phyloP scores from a whole-genome alignment of 2,888 invertebrate genomes.

The Drosophila cracens region DNA sequence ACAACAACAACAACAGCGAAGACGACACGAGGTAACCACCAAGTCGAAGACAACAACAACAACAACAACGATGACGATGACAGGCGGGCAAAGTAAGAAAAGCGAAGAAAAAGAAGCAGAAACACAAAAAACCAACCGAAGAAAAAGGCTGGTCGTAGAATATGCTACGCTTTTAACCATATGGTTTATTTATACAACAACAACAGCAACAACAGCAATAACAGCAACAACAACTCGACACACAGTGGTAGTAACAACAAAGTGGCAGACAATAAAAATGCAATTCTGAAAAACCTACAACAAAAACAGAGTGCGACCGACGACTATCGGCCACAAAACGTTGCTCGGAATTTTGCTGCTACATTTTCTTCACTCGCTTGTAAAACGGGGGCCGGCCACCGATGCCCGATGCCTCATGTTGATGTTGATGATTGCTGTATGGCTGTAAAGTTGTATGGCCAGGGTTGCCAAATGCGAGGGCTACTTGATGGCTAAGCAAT shows the following conservation, averaged over 20 bases:
- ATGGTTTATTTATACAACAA: conserved; percentile 78
- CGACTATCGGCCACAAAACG: conserved; percentile 50
- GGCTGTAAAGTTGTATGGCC: conserved; percentile 14
- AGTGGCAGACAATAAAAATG: conserved; percentile 79
- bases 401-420: conserved; percentile 21
- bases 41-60: conserved; percentile 37
- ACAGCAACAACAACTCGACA: conserved; percentile 49
- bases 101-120: conserved; percentile 28
- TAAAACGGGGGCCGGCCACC: conserved; percentile 30
- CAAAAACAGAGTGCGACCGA: conserved; percentile 36
- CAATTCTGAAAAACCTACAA: conserved; percentile 73
- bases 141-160: conserved; percentile 59
- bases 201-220: conserved; percentile 62
- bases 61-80: conserved; percentile 18
- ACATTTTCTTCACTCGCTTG: conserved; percentile 59
- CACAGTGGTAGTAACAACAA: conserved; percentile 74
- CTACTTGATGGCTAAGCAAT: not conserved
- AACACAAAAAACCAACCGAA: conserved; percentile 16
- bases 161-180: conserved; percentile 80
- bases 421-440: conserved; percentile 40
- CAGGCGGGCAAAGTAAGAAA: conserved; percentile 34
- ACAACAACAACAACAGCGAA: conserved; percentile 21
- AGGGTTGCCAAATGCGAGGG: conserved; percentile 50
- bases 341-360: conserved; percentile 70
- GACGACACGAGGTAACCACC: conserved; percentile 51